phyloP scores from a whole-genome alignment of 2,888 invertebrate species.

The Limenitis camilla region DNA sequence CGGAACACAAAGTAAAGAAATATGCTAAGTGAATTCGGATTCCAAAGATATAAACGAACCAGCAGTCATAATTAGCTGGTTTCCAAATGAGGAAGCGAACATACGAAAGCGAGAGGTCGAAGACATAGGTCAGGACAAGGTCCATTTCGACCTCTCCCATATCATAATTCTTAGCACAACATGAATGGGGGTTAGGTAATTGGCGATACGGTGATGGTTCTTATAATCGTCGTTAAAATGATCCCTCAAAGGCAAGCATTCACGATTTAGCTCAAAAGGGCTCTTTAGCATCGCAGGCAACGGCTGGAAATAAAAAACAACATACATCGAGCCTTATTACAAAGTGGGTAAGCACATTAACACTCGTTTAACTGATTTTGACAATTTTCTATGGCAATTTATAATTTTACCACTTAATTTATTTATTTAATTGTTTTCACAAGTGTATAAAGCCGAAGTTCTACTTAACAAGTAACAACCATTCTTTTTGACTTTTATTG shows the following conservation, averaged over 20 bases:
- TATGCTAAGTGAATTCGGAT: slow-evolving; percentile 29
- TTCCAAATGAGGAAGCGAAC: slow-evolving; percentile 60
- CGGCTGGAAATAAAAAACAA: slow-evolving; percentile 76
- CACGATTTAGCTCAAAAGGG: slow-evolving; percentile 75
- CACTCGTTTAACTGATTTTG: slow-evolving; percentile 39
- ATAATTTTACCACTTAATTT: neutral
- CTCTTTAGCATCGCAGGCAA: slow-evolving; percentile 75
- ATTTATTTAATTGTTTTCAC: neutral
- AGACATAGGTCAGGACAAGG: slow-evolving; percentile 32
- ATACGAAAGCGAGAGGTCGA: slow-evolving; percentile 55
- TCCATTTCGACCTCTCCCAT: slow-evolving; percentile 40
- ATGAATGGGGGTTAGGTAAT: slow-evolving; percentile 68
- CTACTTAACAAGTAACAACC: too few relatives aligned
- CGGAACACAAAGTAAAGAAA: slow-evolving; percentile 30
- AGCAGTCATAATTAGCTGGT: slow-evolving; percentile 68
- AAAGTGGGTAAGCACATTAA: slow-evolving; percentile 56
- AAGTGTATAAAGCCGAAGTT: neutral
- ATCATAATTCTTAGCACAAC: slow-evolving; percentile 61
- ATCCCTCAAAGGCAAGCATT: slow-evolving; percentile 75
- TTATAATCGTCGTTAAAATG: slow-evolving; percentile 72
- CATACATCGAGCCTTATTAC: slow-evolving; percentile 74
- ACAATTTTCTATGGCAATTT: slow-evolving; percentile 30
- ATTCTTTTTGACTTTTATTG: too few relatives aligned
- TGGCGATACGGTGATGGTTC: slow-evolving; percentile 70
- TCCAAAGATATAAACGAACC: slow-evolving; percentile 37